Base-by-base conservation (phyloP, 1,140 invertebrate species). In the Drosophila pseudoananassae region DNA sequence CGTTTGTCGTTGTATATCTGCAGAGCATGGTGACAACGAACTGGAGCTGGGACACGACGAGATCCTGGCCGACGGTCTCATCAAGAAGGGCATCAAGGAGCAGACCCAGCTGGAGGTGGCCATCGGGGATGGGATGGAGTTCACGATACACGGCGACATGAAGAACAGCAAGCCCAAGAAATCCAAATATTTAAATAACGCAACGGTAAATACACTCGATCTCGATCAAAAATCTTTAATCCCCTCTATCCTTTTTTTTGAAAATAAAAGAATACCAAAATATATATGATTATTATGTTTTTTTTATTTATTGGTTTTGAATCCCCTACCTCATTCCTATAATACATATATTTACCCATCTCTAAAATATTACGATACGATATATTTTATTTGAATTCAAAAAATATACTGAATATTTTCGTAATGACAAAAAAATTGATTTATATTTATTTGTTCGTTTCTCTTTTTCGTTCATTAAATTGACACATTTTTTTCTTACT, bases 101-200 rank as follows among this genome's bases (percentile, higher is more conserved):
- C 96, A 97, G 93, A 96, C 97, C 68, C 96, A 97, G 92, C 94
- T 97, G 54, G 97, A 98, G 93, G 96, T 98, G 68, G 96, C 96
- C 27, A 97, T 97, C 77, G 96, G 96, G 7, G 97, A 97, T 91
- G 97, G 96, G 46, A 97, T 97, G 95, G 96, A 98, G 92, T 97
- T 97, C 85, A 97, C 96, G 3, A 97, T 97, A 93, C 96, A 97
- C 92, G 96, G 95, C 93, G 95, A 96, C 92, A 92, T 95, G 79
- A 95, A 95, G 93, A 95, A 96, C 92, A 95, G 95, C 92, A 93
- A 95, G 84, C 69, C 91, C 82, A 95, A 95, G 91, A 96, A 95
- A 92, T 94, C 94, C 61, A 96, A 95, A 92, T 93, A 95, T 91
- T 92, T 94, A 72, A 96, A 95, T 83, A 96, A 95, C 91, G 94